These are phyloP conservation scores for Lithophane leautieri DNA, from an alignment of 2,888 invertebrate genomes.

Conservation along the genomic window DNA sequence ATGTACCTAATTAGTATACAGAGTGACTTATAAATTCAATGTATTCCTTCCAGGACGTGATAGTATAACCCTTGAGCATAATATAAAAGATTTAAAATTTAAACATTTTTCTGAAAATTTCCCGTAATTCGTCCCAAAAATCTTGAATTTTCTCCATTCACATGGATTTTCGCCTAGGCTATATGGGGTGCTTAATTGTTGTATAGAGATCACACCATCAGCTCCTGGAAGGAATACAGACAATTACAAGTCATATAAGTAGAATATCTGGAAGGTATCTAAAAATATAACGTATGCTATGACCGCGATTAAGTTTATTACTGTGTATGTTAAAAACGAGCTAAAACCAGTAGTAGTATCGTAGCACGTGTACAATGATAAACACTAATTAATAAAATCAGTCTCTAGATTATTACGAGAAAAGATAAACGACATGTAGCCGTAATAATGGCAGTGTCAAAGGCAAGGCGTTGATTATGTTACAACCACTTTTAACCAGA, in stretches of 20 bases:
- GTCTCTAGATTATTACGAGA: conserved; percentile 24
- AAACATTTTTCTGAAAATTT: not conserved
- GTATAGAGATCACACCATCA: not conserved
- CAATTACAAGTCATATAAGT: not conserved
- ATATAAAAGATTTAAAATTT: too few relatives aligned
- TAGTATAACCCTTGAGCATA: too few relatives aligned
- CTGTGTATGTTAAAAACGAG: conserved; percentile 29
- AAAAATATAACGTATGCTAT: not conserved
- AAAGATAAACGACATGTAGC: conserved; percentile 24
- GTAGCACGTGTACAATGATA: conserved; percentile 41
- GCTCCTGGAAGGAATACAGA: too few relatives aligned
- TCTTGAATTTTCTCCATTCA: not conserved
- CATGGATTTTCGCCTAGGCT: not conserved
- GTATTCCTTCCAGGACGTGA: not conserved
- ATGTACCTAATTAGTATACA: not conserved
- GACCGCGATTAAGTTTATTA: conserved; percentile 26
- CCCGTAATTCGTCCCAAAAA: too few relatives aligned
- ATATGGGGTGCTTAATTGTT: not conserved
- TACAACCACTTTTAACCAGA: conserved; percentile 44
- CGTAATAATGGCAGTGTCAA: conserved; percentile 19
- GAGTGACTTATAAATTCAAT: not conserved
- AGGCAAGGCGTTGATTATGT: conserved; percentile 17
- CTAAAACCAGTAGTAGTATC: conserved; percentile 30
- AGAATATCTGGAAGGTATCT: not conserved
- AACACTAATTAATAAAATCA: conserved; percentile 46